Conservation (phyloP, 2,797 vertebrate genomes). For the Characodon lateralis region DNA sequence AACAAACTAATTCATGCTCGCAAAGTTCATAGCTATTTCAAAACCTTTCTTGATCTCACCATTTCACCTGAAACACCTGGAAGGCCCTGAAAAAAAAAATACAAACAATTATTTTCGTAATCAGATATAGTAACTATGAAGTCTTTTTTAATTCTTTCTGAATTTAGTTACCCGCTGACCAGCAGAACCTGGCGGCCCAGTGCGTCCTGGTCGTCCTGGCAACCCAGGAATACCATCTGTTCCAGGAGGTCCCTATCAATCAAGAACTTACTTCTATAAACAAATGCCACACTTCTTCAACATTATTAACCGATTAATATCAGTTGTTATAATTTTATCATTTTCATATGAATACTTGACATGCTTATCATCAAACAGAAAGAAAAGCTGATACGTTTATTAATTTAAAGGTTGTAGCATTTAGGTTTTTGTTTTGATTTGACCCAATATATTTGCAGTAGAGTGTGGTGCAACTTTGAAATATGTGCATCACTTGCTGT, state of each 20-base stretch:
- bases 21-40: neutral
- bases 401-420: neutral
- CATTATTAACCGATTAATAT: neutral
- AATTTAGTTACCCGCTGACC: slow-evolving; percentile 82
- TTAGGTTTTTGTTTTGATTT: too few species aligned
- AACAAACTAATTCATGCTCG: neutral
- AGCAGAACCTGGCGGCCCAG: slow-evolving; percentile 85
- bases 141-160: slow-evolving; percentile 10
- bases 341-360: neutral
- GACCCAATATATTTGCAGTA: too few species aligned
- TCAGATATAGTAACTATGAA: slow-evolving; percentile 6
- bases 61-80: slow-evolving; percentile 81
- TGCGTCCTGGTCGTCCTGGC: slow-evolving; percentile 87
- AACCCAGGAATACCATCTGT: slow-evolving; percentile 90
- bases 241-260: slow-evolving; percentile 84
- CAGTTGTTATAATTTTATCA: neutral
- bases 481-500: neutral
- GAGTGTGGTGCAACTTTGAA: neutral
- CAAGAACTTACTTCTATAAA: slow-evolving; percentile 24
- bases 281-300: neutral
- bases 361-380: neutral
- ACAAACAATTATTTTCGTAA: slow-evolving; percentile 21
- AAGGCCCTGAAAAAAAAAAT: slow-evolving; percentile 76
- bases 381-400: neutral
- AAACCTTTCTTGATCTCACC: slow-evolving; percentile 70